Conservation (phyloP, 2,113 vertebrate genomes). For the Hemiprocne comata region DNA sequence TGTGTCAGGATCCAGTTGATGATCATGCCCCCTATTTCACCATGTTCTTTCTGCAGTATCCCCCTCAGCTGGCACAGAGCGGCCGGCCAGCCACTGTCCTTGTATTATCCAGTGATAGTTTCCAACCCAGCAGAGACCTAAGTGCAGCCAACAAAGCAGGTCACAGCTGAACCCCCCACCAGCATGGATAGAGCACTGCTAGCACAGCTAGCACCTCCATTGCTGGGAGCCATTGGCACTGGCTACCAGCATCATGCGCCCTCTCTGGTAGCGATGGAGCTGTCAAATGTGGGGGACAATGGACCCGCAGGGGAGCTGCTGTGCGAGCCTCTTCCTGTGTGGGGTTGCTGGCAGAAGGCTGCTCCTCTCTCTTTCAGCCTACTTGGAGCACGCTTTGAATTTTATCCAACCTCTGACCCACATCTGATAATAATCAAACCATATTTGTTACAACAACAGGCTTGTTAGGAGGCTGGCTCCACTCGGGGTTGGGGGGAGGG, state of each 20-base stretch:
- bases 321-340: background rate
- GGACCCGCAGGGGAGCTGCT: background rate
- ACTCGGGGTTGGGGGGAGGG: conserved; percentile 17
- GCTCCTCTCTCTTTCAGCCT: conserved; percentile 5
- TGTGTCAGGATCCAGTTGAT: background rate
- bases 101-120: background rate
- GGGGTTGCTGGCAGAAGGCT: background rate
- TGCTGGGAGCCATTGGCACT: background rate
- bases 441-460: conserved; percentile 72
- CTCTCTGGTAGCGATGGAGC: background rate
- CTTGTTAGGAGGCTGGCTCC: conserved; percentile 70
- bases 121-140: background rate
- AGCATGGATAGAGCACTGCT: background rate
- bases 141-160: accelerated
- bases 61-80: background rate
- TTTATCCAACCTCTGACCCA: conserved; percentile 63
- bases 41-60: background rate
- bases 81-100: background rate
- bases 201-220: background rate
- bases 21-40: background rate
- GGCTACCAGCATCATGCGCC: accelerated
- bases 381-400: conserved; percentile 39
- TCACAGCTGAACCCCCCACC: background rate
- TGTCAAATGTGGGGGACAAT: background rate
- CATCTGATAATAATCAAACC: conserved; percentile 75